Base-by-base conservation (phyloP, 2,888 invertebrate species). In the Euspilapteryx auroguttella region DNA sequence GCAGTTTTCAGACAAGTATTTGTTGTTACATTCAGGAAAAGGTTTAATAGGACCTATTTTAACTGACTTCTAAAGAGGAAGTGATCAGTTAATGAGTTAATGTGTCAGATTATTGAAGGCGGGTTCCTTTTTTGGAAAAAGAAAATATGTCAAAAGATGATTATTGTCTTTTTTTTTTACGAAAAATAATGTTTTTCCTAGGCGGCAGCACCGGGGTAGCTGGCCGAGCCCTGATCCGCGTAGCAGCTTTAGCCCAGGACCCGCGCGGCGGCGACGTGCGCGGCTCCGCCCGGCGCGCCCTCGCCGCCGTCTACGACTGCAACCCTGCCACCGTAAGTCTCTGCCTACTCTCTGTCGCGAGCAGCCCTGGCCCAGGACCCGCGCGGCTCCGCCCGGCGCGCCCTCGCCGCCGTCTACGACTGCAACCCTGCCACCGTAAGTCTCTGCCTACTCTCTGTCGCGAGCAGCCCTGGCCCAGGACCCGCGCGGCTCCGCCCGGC, bases 251-350 rank as follows among this genome's bases (percentile, higher is more conserved):
- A 66, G 84, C 88, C 14, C 71, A 59, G 29, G 86, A 83, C 64
- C 80, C 84, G 49, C 85, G 80, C 58, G 85, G 80, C 35, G 81
- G 58, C 48, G 89, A 73, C 82, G 86, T 83, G 69, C 81, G 79
- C 53, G 82, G 76, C 48, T 82, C 75, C 33, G 87, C 79, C 28
- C 71, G 80, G 55, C 83, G 62, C 49, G 95, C 77, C 50, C 62
- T 96, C 28, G 84, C 93, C 29, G 86, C 89, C 4, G 75, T 97
- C 30, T 97, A 94, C 73, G 92, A 94, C 76, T 83, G 93, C 39
- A 94, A 94, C 61, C 87, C 94, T 1, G 86, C 91, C 17, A 68
- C 71, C 14, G 79, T 79, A 21, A 51, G 66, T 55, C 30, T 9
- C 9, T 14, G 8, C 8, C n/a, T n/a, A n/a, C n/a, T n/a, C n/a